Evolutionary conservation across 2,113 vertebrate species (phyloP), one percentile per base, ranked within the genome.

Genomic region (Gyps fulvus): DNA sequence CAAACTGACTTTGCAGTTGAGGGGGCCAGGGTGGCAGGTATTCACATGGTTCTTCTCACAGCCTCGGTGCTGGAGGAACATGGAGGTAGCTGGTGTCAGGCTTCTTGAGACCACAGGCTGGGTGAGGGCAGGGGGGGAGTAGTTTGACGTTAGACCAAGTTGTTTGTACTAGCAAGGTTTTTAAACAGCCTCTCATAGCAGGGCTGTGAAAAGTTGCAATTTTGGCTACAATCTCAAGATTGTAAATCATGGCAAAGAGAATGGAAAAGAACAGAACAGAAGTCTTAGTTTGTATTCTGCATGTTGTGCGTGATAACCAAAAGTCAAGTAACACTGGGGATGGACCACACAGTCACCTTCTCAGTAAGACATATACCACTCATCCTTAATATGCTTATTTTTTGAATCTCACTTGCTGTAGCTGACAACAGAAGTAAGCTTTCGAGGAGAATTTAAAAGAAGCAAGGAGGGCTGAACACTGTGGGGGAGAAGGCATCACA

Each of bases 251-350:
- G 8, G n/a, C 21, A 74, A 78, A 81, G 16, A 58, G 9, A 67
- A 42, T 11, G 22, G 32, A 70, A 61, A 42, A 77, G 23, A 70
- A 27, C 16, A 55, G 34, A 59, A n/a, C 15, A 21, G 31, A 47
- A 49, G 10, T 58, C 16, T 31, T 5, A 15, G 17, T 61, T 49
- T 49, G 25, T 16, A 58, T 63, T 59, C 43, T 74, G 32, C 2
- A 0, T 29, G 26, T 27, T 70, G 55, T 20, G 32, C 16, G 13
- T 5, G 16, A 47, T 22, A 36, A 67, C 34, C 7, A 14, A 11
- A 58, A 69, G 63, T 5, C 0, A 0, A 47, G 27, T 36, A 23
- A 22, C 9, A 3, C 18, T 38, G 36, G 40, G 9, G 21, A 32
- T 2, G 16, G 19, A 32, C 11, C 7, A 7, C 15, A 10, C 16